phyloP scores from a whole-genome alignment of 2,888 invertebrate genomes.

The Acanthosepion lycidas region DNA sequence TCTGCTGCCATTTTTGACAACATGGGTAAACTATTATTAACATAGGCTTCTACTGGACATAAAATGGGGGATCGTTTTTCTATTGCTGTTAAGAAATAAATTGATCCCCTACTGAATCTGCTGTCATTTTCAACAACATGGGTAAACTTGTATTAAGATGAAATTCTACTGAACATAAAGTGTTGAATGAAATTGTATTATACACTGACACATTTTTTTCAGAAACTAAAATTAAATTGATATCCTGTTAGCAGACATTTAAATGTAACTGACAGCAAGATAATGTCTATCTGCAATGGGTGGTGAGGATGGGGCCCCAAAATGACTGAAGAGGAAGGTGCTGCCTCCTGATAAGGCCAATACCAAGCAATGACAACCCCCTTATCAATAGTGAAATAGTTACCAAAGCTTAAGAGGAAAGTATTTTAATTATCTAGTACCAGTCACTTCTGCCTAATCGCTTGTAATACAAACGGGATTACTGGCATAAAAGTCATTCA shows the following conservation, averaged over 20 bases:
- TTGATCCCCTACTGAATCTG: too few species aligned
- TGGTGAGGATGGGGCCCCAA: background rate
- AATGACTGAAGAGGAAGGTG: background rate
- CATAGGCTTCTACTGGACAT: too few species aligned
- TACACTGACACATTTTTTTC: background rate
- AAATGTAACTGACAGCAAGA: background rate
- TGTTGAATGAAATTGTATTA: too few species aligned
- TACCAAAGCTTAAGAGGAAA: background rate
- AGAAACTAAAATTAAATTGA: background rate
- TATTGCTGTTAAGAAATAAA: too few species aligned
- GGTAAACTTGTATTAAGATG: too few species aligned
- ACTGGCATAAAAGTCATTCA: background rate
- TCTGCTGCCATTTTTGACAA: too few species aligned
- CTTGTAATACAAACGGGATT: background rate
- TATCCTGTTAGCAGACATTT: background rate
- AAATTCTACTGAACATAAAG: too few species aligned
- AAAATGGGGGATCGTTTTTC: too few species aligned
- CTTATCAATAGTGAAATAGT: background rate
- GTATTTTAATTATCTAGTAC: slow-evolving; percentile 18
- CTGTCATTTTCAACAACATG: too few species aligned
- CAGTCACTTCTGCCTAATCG: background rate
- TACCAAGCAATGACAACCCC: too few species aligned
- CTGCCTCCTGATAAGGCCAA: background rate
- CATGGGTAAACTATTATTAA: too few species aligned
- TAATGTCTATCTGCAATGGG: background rate